Evolutionary conservation across 1,140 invertebrate species (phyloP), one percentile per base, ranked within the genome.

Genomic region (Caenorhabditis briggsae): DNA sequence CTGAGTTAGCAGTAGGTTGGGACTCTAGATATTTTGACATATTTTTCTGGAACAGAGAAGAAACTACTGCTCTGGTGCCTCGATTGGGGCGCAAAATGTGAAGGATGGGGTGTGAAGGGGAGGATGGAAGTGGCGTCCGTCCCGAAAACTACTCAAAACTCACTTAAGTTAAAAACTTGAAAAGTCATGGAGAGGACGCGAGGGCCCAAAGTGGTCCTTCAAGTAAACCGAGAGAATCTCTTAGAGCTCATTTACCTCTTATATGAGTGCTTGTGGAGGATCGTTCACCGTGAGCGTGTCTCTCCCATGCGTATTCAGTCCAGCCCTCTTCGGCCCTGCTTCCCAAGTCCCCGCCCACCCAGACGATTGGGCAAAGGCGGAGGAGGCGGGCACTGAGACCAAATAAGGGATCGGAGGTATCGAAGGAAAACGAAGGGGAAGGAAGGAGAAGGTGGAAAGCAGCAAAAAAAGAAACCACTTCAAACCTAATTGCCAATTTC

Each of bases 231-330:
- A 64, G 64, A 85, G 84, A 78, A 85, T 70, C 84, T 85, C 84
- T 85, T 61, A 53, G 65, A 65, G 65, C 84, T 85, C 61, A 85
- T 85, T 85, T 85, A 61, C 83, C 84, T 85, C 84, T 85, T 85
- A 85, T 70, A 78, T 78, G 84, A 85, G 84, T 78, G 70, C 70
- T 78, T 78, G 70, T 78, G 70, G 70, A 78, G 70, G 70, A 78
- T 78, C 70, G 70, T 78, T 78, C 70, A 50, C 70, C 70, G 46
- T 46, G 70, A 50, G 70, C 50, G 70, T 46, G 70, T 78, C 46
- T 78, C 43, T 23, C 70, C 70, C 70, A 41, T 78, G 70, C 70
- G 70, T 33, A 33, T 78, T 78, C 70, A 78, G 70, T 53, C 70
- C 70, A 78, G 70, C 70, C 70, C 33, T 33, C 33, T 78, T 46